Base-by-base conservation (phyloP, 2,797 vertebrate species). In the Steatocranus sp. region DNA sequence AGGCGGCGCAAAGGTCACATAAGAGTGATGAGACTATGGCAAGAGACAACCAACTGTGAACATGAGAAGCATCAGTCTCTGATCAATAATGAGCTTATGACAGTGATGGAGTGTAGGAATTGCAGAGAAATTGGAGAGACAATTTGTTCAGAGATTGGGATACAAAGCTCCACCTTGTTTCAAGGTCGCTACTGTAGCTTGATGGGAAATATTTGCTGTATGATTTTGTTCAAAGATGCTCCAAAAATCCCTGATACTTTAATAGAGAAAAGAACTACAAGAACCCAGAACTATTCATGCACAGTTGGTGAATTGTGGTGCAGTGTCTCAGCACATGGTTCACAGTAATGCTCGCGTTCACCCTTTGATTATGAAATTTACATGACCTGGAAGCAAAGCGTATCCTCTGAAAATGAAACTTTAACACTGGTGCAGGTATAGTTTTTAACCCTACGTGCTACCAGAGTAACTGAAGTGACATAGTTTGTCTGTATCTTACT, bases 1-100 rank as follows among this genome's bases (percentile, higher is more conserved):
- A 88, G 80, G 86, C 10, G 1, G 25, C 56, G 77, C 73, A 91
- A 82, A 74, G 78, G 84, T 87, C 78, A 85, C 46, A 70, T 9
- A 82, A 80, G 90, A 91, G 83, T 83, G 89, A 95, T 91, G 91
- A 85, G 88, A 75, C 83, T 76, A 83, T 87, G 75, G 79, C 25
- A 41, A 79, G 48, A 94, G 91, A 93, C 91, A 77, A 90, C 82
- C 61, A 79, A 83, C 84, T 84, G 91, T 88, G 94, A 95, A 95
- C 94, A 94, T 93, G 93, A 95, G 92, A 91, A n/a, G 92, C 93
- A 91, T 92, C 88, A 86, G 86, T 83, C 89, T 90, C 92, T 93
- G 92, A 96, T 96, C 96, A 95, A 96, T 96, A 96, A 91, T 87
- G 87, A 91, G 91, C 91, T 94, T 90, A 88, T 95, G 96, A 96